Evolutionary conservation across 2,113 vertebrate species (phyloP).

Genomic region (Laticauda colubrina): DNA sequence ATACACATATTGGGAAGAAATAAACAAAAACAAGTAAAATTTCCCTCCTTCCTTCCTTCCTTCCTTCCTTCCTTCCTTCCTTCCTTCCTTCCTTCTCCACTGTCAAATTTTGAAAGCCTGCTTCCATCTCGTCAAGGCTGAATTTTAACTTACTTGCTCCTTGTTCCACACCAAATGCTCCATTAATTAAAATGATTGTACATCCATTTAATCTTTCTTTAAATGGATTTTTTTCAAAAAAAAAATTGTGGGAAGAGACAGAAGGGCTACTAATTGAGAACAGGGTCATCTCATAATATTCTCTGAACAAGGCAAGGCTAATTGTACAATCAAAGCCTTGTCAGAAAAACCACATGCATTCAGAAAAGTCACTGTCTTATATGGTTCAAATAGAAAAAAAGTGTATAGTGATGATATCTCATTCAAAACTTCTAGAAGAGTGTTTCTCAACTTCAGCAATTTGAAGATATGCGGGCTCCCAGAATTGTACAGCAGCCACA

Average conservation of each 20-base stretch:
- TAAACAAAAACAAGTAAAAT: background rate
- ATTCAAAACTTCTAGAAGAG: background rate
- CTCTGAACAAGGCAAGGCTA: background rate
- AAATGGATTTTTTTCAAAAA: background rate
- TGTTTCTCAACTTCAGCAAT: background rate
- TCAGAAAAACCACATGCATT: background rate
- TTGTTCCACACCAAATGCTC: background rate
- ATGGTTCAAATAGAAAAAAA: background rate
- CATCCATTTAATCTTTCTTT: background rate
- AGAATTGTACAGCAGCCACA: background rate
- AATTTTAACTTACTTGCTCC: background rate
- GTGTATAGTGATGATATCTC: background rate
- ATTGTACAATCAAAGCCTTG: background rate
- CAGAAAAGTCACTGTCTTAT: background rate
- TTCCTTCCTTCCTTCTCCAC: background rate
- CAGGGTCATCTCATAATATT: background rate
- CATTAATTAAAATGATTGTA: background rate
- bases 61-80: too few relatives aligned
- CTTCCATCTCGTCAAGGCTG: background rate
- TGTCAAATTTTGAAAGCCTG: background rate
- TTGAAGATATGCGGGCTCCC: background rate
- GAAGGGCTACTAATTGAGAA: background rate
- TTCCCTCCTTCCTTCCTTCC: too few relatives aligned
- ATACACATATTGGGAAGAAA: background rate
- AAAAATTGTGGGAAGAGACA: background rate